Conservation (phyloP, 2,797 vertebrate species). For the Neoniphon sammara region DNA sequence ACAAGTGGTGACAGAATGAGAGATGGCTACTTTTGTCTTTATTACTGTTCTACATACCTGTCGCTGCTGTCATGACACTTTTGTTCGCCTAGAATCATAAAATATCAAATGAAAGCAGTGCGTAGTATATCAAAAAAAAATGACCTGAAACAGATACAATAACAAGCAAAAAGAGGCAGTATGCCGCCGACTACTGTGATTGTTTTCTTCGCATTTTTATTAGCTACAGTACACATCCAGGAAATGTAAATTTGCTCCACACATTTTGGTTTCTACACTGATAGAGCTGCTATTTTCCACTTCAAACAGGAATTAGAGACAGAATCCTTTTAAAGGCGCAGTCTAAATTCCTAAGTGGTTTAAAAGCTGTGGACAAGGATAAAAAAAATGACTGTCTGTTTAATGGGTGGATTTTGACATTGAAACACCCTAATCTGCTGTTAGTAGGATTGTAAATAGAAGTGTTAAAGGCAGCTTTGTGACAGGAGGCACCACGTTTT, state of each 20-base stretch:
- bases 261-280: constrained; percentile 55
- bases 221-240: constrained; percentile 24
- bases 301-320: constrained; percentile 74
- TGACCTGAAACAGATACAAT: constrained; percentile 21
- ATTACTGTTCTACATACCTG: constrained; percentile 60
- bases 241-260: constrained; percentile 56
- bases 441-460: constrained; percentile 76
- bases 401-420: constrained; percentile 78
- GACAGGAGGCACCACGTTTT: constrained; percentile 65
- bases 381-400: constrained; percentile 73
- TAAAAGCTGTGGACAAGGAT: constrained; percentile 77
- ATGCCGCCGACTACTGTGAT: constrained; percentile 30
- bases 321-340: constrained; percentile 65
- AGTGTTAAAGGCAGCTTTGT: constrained; percentile 73
- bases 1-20: constrained; percentile 72
- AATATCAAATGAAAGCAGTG: constrained; percentile 25
- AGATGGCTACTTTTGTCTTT: constrained; percentile 68
- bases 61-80: not conserved
- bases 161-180: constrained; percentile 30
- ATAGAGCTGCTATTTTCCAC: constrained; percentile 74
- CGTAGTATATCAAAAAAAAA: constrained; percentile 33
- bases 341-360: constrained; percentile 76
- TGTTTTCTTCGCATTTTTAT: constrained; percentile 29
- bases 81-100: constrained; percentile 2
- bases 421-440: constrained; percentile 80